Percentiles rank a stretch among this genome's conserved stretches.
Conservation (phyloP, 1,140 invertebrate species). For the Caenorhabditis inopinata region DNA sequence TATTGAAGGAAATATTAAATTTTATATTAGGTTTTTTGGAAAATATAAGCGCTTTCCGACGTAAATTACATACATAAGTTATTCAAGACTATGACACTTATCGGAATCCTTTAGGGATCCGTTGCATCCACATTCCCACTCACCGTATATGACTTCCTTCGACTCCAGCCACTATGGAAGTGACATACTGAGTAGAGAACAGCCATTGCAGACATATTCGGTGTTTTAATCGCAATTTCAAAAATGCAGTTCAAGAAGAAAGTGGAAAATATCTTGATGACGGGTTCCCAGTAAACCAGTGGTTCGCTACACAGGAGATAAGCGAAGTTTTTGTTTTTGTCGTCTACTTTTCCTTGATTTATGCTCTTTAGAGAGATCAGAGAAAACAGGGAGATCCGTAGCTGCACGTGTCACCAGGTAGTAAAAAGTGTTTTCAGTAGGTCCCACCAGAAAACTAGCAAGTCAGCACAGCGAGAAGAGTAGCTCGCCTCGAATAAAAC, state of each 20-base stretch:
- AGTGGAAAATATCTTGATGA: not conserved
- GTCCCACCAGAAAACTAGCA: not conserved
- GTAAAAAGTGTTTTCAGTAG: not conserved
- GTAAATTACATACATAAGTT: too few species aligned
- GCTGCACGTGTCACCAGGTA: not conserved
- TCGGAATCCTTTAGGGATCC: too few species aligned
- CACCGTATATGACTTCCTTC: not conserved
- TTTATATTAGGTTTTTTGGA: too few species aligned
- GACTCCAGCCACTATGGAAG: conserved; percentile 4
- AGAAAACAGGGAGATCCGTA: conserved; percentile 7
- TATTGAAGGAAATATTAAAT: not conserved
- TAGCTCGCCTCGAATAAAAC: not conserved
- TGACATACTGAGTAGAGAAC: not conserved
- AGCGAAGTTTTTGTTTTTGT: conserved; percentile 9
- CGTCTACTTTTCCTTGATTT: conserved; percentile 6
- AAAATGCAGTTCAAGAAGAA: not conserved
- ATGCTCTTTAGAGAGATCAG: not conserved
- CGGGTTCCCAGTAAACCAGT: not conserved
- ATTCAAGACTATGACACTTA: too few species aligned
- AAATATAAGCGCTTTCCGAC: too few species aligned
- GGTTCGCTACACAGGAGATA: not conserved
- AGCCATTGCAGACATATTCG: conserved; percentile 13
- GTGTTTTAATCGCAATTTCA: not conserved
- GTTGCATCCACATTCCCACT: not conserved
- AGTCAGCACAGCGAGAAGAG: not conserved